phyloP scores from a whole-genome alignment of 1,140 invertebrate species.

The Nasonia longicornis region DNA sequence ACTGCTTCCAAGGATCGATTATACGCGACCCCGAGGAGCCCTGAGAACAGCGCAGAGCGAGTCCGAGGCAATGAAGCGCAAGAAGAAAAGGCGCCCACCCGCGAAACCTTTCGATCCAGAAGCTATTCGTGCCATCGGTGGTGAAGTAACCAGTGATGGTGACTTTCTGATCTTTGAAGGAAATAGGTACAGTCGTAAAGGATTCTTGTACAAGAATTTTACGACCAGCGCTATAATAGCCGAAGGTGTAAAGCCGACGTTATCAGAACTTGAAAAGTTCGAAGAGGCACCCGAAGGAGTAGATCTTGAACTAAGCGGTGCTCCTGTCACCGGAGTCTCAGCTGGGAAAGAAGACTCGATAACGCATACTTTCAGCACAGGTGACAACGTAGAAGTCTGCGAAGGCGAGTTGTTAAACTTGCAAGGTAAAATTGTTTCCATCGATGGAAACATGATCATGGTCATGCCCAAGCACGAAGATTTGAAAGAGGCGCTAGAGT shows the following conservation, averaged over 20 bases:
- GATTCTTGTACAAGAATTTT: conserved; percentile 96
- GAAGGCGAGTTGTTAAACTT: conserved; percentile 96
- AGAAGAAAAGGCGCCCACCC: conserved; percentile 88
- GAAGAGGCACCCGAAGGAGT: conserved; percentile 94
- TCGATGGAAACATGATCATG: conserved; percentile 95
- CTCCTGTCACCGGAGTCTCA: conserved; percentile 69
- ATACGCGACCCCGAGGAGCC: conserved; percentile 89
- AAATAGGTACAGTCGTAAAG: conserved; percentile 92
- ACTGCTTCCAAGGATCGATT: conserved; percentile 95
- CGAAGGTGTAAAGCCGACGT: conserved; percentile 95
- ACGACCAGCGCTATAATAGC: conserved; percentile 92
- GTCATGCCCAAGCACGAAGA: conserved; percentile 98
- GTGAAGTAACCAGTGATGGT: conserved; percentile 95
- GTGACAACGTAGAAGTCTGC: conserved; percentile 95
- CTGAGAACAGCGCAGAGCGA: conserved; percentile 82
- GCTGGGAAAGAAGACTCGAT: conserved; percentile 78
- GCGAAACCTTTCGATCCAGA: conserved; percentile 96
- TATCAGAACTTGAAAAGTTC: conserved; percentile 95
- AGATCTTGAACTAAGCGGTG: conserved; percentile 79
- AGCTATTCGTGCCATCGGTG: conserved; percentile 92
- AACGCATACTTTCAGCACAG: conserved; percentile 91
- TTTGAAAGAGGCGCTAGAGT: conserved; percentile 89
- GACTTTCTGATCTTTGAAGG: conserved; percentile 97
- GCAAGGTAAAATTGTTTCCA: conserved; percentile 93
- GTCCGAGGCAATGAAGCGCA: conserved; percentile 84